Evolutionary conservation across 2,113 vertebrate genomes (phyloP).

Genomic region (Pygoscelis antarcticus): DNA sequence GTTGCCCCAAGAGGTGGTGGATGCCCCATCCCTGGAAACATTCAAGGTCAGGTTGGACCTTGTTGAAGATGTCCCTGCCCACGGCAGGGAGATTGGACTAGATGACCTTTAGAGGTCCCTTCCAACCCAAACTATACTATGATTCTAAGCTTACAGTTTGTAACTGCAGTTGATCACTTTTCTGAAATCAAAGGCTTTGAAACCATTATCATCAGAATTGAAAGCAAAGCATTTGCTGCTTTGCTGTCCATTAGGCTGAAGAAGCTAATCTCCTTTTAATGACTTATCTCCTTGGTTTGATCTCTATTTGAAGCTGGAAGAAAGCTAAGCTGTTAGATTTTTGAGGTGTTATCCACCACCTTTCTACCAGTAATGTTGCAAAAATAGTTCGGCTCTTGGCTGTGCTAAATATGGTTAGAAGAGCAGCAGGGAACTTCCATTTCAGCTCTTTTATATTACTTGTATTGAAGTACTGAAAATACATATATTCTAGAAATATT

Average conservation of each 20-base stretch:
- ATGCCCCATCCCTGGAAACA: too few species aligned
- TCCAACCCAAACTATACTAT: too few species aligned
- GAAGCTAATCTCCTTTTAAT: slow-evolving; percentile 9
- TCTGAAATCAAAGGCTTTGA: background rate
- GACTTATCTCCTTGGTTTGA: background rate
- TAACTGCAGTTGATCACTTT: background rate
- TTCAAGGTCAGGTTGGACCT: too few species aligned
- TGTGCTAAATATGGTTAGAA: background rate
- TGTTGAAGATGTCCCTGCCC: too few species aligned
- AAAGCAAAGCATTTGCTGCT: background rate
- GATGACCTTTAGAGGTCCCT: too few species aligned
- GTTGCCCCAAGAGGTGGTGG: too few species aligned
- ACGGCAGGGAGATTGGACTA: too few species aligned
- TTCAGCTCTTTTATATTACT: background rate
- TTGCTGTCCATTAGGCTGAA: background rate
- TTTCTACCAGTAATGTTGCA: background rate
- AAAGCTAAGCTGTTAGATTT: background rate
- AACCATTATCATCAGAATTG: background rate
- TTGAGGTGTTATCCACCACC: background rate
- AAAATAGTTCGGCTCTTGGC: background rate
- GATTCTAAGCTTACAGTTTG: background rate
- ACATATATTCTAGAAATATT: background rate
- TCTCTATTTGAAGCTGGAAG: background rate
- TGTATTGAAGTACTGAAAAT: background rate
- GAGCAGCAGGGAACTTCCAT: background rate